phyloP scores from a whole-genome alignment of 2,888 invertebrate genomes.

The Listrodromus nycthemerus region DNA sequence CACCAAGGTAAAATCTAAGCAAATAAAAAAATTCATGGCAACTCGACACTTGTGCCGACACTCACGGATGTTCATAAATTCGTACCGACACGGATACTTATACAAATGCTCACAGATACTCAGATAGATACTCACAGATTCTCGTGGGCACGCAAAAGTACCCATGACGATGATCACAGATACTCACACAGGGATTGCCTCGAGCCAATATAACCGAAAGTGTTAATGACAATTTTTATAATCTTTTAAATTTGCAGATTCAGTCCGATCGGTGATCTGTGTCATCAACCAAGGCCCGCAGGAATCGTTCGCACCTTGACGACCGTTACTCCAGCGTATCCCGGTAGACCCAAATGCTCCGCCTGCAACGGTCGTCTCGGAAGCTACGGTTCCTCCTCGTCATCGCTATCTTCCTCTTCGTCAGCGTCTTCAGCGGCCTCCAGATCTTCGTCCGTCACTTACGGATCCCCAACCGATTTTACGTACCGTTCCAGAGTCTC shows the following conservation, averaged over 20 bases:
- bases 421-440: not conserved
- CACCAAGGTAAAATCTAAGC: conserved; percentile 37
- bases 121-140: too few species aligned
- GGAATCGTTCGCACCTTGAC: conserved; percentile 28
- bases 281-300: conserved; percentile 48
- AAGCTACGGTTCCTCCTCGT: not conserved
- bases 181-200: too few species aligned
- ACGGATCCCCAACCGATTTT: not conserved
- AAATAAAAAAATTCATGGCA: not conserved
- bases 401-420: not conserved
- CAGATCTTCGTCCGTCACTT: not conserved
- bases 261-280: conserved; percentile 73
- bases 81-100: too few species aligned
- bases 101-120: too few species aligned
- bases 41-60: too few species aligned
- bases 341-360: conserved; percentile 68
- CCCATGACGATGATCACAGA: too few species aligned
- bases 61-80: too few species aligned
- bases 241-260: conserved; percentile 66
- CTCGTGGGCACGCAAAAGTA: too few species aligned
- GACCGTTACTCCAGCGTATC: conserved; percentile 73
- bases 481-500: not conserved
- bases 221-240: too few species aligned
- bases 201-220: too few species aligned
- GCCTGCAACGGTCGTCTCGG: conserved; percentile 28